Conservation (phyloP, 1,140 invertebrate genomes). For the Cepaea nemoralis region DNA sequence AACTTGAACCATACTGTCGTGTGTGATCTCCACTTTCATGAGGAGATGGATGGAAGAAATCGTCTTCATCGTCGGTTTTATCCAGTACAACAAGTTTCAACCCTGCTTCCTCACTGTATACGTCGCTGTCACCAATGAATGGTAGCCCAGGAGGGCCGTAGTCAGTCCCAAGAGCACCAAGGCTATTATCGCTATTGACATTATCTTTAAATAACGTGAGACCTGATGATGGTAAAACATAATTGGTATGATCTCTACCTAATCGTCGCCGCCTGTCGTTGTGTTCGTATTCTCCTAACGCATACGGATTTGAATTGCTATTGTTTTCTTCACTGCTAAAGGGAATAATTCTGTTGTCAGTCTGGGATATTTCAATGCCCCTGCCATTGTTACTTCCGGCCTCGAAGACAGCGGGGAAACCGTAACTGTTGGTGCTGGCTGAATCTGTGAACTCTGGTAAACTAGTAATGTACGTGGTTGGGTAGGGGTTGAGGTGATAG, state of each 20-base stretch:
- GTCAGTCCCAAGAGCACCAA: background rate
- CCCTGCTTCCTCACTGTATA: background rate
- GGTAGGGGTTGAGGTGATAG: background rate
- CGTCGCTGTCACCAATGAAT: background rate
- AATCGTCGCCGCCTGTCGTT: background rate
- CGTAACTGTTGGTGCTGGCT: too few species aligned
- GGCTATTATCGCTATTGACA: background rate
- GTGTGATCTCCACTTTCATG: background rate
- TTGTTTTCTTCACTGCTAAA: too few species aligned
- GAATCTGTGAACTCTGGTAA: too few species aligned
- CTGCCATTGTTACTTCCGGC: background rate
- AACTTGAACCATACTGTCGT: background rate
- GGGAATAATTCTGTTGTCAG: background rate
- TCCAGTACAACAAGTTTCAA: slow-evolving; percentile 24
- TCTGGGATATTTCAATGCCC: background rate
- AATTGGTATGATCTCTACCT: slow-evolving; percentile 15
- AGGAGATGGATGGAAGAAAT: background rate
- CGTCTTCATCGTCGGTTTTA: slow-evolving; percentile 23
- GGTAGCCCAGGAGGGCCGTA: slow-evolving; percentile 15
- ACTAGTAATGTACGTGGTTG: too few species aligned
- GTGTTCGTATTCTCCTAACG: too few species aligned
- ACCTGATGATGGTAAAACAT: background rate
- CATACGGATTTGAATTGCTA: too few species aligned
- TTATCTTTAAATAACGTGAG: background rate
- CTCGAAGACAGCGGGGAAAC: too few species aligned